Percentiles rank a stretch among this genome's conserved stretches.
phyloP scores from a whole-genome alignment of 2,888 invertebrate genomes.

The Metallyticus violacea region DNA sequence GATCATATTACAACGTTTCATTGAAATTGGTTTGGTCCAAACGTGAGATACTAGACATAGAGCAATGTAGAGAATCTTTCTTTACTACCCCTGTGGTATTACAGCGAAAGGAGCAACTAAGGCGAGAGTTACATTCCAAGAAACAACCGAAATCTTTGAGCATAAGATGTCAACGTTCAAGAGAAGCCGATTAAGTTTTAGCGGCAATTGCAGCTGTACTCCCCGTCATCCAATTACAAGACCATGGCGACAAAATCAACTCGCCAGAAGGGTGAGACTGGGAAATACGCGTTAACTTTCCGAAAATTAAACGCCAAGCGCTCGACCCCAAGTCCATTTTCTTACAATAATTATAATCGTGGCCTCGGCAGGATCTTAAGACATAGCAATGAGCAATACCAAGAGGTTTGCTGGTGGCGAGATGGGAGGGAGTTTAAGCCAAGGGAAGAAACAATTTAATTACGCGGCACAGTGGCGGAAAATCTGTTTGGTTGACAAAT shows the following conservation, averaged over 20 bases:
- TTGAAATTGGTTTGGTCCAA: no score
- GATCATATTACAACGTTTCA: no score
- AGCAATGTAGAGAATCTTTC: background rate
- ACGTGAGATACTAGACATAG: no score
- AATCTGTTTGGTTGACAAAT: constrained; percentile 26
- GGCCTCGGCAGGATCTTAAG: background rate
- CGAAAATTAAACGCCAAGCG: background rate
- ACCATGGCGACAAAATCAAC: background rate
- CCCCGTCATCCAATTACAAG: background rate
- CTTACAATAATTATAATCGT: background rate
- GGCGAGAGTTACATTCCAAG: background rate
- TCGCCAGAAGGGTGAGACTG: background rate
- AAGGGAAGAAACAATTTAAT: constrained; percentile 26
- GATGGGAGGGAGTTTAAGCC: background rate
- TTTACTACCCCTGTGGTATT: background rate
- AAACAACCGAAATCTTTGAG: background rate
- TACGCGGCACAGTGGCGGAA: constrained; percentile 11
- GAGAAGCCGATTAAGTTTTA: background rate
- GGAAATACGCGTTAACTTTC: background rate
- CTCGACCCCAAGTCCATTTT: background rate
- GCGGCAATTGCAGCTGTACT: background rate
- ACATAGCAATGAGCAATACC: background rate
- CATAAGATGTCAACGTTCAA: background rate
- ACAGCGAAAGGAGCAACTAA: background rate
- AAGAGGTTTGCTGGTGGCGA: background rate